Evolutionary conservation across 30 jellyfish, hydroid and myxozoan species (phyloP), one percentile per base, ranked within the genome.

Genomic region (Hydractinia symbiolongicarpus): DNA sequence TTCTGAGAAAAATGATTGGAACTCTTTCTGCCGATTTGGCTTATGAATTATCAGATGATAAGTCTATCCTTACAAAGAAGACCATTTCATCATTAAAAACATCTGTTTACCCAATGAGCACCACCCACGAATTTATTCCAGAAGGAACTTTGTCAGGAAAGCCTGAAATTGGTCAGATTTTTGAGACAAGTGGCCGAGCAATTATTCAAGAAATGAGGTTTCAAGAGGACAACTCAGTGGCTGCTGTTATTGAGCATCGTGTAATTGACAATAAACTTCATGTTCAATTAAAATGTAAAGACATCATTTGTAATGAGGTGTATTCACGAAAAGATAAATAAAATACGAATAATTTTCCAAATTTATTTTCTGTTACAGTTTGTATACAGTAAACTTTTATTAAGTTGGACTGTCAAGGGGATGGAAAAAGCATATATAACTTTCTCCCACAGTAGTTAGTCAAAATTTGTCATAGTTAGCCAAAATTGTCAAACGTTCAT

Each of bases 191-290:
- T 62, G 73, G 84, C 21, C 71, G 81, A 30, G 60, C 51, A 61
- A 81, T 79, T 9, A 79, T 79, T 67, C 87, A 79, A 79, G 87
- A 79, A 66, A 79, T 79, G 87, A 62, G 87, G 44, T 79, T 53
- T 61, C 53, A 61, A 50, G 53, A 66, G 8, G 83, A 79, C 50
- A 67, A 79, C 50, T 49, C 84, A 19, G 52, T 66, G 4, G 81
- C 81, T 61, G 87, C 87, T 8, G 44, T 53, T 7, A 79, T 79
- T 66, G 83, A 62, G 69, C 61, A 53, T 10, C 87, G 67, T 8
- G 87, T 79, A 19, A 51, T 61, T 62, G 87, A 79, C 57, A 81
- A 69, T 5, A 79, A 79, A 53, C 54, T 79, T 7, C 81, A 61
- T 67, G 81, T 79, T 21, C 55, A 62, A 15, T 53, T 79, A 4